Evolutionary conservation across 1,140 invertebrate genomes (phyloP), one percentile per base, ranked within the genome.

Genomic region (Trialeurodes vaporariorum): DNA sequence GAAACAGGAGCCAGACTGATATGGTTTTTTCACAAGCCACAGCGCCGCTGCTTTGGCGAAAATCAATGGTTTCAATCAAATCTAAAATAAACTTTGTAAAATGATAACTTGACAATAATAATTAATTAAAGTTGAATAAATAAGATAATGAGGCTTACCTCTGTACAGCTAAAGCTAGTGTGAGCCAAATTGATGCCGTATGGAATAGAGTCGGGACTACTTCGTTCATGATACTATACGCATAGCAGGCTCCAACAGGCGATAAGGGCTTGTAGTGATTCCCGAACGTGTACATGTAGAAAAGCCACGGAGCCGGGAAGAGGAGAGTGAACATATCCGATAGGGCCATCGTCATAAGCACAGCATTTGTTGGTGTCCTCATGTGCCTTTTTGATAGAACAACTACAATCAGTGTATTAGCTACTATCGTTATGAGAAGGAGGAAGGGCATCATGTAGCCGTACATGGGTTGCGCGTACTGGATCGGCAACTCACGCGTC

Each of bases 261-360:
- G 83, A 83, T 68, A 92, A 75, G 0, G 89, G 87, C 74, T 89
- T 87, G 75, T 86, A 85, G 74, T 93, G 89, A 77, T 93, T 89
- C 26, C 90, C 89, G 68, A 94, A 86, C 2, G 91, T 91, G 80
- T 93, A 95, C 86, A 94, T 92, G 78, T 95, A 93, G 75, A 93
- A 87, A 13, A 92, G 80, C 82, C 91, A 90, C 0, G 93, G 93
- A 1, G 92, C 86, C 0, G 93, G 92, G 75, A 92, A 89, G 22
- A 94, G 81, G 71, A 96, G 86, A 0, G 94, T 96, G 74, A 96
- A 86, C 85, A 95, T 89, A 79, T 97, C 94, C 69, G 90, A 92
- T 0, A 97, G 82, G 0, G 94, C 94, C 93, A 97, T 96, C 2
- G 89, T 83, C 71, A 87, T 81, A 0, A 89, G 76, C 2, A 89